Percentiles rank a stretch among this genome's conserved stretches.
phyloP scores from a whole-genome alignment of 2,888 invertebrate species.

The Perizoma affinitatum region DNA sequence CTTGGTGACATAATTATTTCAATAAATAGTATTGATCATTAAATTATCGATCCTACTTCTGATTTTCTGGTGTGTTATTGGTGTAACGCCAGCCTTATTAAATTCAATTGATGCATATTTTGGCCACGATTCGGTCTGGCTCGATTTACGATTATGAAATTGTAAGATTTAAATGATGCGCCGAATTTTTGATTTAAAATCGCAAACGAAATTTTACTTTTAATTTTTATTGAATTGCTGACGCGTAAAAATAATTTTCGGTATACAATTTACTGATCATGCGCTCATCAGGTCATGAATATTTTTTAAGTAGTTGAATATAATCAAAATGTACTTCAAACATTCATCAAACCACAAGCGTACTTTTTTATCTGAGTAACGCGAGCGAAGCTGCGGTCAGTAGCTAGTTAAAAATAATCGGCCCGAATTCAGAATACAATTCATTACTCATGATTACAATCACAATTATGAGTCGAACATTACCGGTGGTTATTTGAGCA shows the following conservation, averaged over 20 bases:
- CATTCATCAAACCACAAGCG: no score
- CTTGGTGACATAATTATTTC: no score
- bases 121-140: constrained; percentile 62
- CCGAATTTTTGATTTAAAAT: constrained; percentile 51
- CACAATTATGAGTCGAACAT: constrained; percentile 1
- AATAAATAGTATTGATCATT: no score
- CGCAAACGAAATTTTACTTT: constrained; percentile 26
- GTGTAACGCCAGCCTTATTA: constrained; percentile 5
- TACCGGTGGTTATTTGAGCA: constrained; percentile 49
- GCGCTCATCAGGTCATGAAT: no score
- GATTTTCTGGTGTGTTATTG: neutral
- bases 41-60: no score
- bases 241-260: constrained; percentile 17
- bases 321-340: no score
- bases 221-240: constrained; percentile 33
- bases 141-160: constrained; percentile 64
- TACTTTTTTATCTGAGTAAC: no score
- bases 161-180: constrained; percentile 52
- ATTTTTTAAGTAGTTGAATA: no score
- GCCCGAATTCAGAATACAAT: neutral
- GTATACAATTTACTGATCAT: constrained; percentile 9
- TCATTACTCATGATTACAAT: constrained; percentile 5
- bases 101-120: constrained; percentile 54
- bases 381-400: no score
- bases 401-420: neutral